Evolutionary conservation across 2,888 invertebrate genomes (phyloP).

Genomic region (Eulithis testata): DNA sequence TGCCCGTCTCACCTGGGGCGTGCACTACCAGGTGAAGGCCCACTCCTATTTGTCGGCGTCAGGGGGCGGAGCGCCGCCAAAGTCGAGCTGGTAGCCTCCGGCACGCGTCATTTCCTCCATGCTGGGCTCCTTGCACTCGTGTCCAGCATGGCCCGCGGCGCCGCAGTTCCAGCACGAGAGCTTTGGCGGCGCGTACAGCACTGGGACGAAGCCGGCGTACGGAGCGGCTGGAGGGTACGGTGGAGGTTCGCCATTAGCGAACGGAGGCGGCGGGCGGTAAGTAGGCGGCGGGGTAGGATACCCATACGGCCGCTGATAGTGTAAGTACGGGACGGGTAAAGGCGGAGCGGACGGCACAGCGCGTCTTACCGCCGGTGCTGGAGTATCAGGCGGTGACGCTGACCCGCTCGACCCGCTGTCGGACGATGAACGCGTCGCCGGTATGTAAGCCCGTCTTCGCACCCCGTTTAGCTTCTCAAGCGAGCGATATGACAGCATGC

Average conservation of each 20-base stretch:
- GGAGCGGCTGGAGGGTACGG: slow-evolving; percentile 75
- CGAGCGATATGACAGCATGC: slow-evolving; percentile 82
- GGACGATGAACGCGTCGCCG: slow-evolving; percentile 67
- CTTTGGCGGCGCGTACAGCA: slow-evolving; percentile 85
- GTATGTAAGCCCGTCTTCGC: slow-evolving; percentile 75
- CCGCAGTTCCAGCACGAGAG: slow-evolving; percentile 97
- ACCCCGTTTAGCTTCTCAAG: slow-evolving; percentile 85
- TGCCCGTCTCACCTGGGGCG: slow-evolving; percentile 39
- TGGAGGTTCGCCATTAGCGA: slow-evolving; percentile 78
- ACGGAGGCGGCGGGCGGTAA: slow-evolving; percentile 73
- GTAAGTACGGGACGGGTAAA: slow-evolving; percentile 64
- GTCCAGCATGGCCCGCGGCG: slow-evolving; percentile 91
- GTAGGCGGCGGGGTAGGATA: slow-evolving; percentile 74
- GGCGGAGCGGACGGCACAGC: slow-evolving; percentile 61
- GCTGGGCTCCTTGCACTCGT: slow-evolving; percentile 95
- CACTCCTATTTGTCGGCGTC: slow-evolving; percentile 72
- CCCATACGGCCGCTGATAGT: slow-evolving; percentile 71
- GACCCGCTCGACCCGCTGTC: slow-evolving; percentile 77
- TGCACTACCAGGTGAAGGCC: slow-evolving; percentile 38
- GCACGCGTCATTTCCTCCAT: slow-evolving; percentile 96
- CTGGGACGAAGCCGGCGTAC: slow-evolving; percentile 79
- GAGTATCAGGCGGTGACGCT: slow-evolving; percentile 74
- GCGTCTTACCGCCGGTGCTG: slow-evolving; percentile 61
- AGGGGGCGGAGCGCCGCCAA: slow-evolving; percentile 79
- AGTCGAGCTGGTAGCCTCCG: slow-evolving; percentile 88